Percentiles rank a stretch among this genome's conserved stretches.
phyloP scores from a whole-genome alignment of 2,888 invertebrate genomes.

The Acanthopleura granulata region DNA sequence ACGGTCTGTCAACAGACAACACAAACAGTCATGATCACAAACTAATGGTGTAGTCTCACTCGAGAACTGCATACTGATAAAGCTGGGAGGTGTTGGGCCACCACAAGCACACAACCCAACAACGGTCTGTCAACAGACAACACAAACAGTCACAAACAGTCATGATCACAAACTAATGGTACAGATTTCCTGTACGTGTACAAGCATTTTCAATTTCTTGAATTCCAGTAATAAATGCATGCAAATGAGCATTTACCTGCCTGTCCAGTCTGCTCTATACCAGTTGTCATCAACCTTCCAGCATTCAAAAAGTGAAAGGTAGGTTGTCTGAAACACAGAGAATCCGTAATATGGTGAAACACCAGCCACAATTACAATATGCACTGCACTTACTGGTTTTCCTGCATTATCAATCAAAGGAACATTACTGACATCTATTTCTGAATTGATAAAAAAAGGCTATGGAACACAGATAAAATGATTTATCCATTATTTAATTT shows the following conservation, averaged over 20 bases:
- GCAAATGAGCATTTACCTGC: slow-evolving; percentile 36
- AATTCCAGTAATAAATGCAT: neutral
- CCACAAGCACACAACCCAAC: slow-evolving; percentile 59
- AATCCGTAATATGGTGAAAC: neutral
- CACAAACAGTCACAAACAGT: too few relatives aligned
- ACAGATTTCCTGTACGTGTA: neutral
- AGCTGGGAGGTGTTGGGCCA: slow-evolving; percentile 57
- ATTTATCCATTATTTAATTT: too few relatives aligned
- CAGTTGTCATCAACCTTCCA: slow-evolving; percentile 48
- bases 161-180: too few relatives aligned
- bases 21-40: too few relatives aligned
- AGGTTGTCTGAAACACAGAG: slow-evolving; percentile 43
- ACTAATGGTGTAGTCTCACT: slow-evolving; percentile 30
- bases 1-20: slow-evolving; percentile 34
- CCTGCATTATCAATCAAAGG: too few relatives aligned
- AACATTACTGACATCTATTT: too few relatives aligned
- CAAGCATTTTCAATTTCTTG: too few relatives aligned
- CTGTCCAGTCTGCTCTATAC: slow-evolving; percentile 47
- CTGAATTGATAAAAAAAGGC: too few relatives aligned
- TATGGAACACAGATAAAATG: too few relatives aligned
- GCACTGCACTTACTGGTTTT: too few relatives aligned
- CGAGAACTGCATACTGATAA: slow-evolving; percentile 56
- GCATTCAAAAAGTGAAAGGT: slow-evolving; percentile 60
- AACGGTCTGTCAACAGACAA: slow-evolving; percentile 36
- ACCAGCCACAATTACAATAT: too few relatives aligned